phyloP scores from a whole-genome alignment of 2,113 vertebrate species.

The Ophthalmolycus amberensis region DNA sequence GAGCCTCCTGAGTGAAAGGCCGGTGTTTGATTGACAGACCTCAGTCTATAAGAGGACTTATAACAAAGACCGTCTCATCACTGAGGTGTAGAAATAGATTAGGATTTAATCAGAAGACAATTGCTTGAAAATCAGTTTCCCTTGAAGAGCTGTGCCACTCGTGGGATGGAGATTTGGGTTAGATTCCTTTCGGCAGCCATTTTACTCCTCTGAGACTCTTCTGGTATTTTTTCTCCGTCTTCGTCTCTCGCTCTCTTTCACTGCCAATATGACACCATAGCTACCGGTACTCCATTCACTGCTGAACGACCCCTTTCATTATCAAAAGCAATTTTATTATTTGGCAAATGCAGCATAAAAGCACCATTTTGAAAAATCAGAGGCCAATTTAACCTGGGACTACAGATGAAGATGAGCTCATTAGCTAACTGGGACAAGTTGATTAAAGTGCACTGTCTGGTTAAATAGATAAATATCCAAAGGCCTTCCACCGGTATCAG shows the following conservation, averaged over 20 bases:
- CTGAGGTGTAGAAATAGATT: constrained; percentile 73
- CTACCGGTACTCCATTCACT: constrained; percentile 6
- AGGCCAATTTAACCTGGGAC: background rate
- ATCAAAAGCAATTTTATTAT: background rate
- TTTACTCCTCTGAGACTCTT: constrained; percentile 43
- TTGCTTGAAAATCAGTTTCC: constrained; percentile 73
- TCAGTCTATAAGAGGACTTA: constrained; percentile 34
- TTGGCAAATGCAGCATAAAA: background rate
- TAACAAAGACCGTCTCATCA: constrained; percentile 45
- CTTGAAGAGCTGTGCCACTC: constrained; percentile 68
- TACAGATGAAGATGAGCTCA: no score
- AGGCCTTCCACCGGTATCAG: background rate
- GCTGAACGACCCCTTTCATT: constrained; percentile 22
- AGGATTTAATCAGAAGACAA: constrained; percentile 73
- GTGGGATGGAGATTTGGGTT: constrained; percentile 68
- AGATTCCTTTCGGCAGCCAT: constrained; percentile 62
- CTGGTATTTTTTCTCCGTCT: constrained; percentile 1
- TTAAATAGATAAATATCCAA: background rate
- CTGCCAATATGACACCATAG: background rate
- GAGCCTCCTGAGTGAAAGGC: background rate
- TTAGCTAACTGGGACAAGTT: no score
- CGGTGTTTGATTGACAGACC: no score
- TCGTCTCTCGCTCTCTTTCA: background rate
- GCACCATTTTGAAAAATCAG: background rate
- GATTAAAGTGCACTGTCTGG: no score